phyloP scores from a whole-genome alignment of 2,797 vertebrate species.

The Cynodonichthys magdalenae region DNA sequence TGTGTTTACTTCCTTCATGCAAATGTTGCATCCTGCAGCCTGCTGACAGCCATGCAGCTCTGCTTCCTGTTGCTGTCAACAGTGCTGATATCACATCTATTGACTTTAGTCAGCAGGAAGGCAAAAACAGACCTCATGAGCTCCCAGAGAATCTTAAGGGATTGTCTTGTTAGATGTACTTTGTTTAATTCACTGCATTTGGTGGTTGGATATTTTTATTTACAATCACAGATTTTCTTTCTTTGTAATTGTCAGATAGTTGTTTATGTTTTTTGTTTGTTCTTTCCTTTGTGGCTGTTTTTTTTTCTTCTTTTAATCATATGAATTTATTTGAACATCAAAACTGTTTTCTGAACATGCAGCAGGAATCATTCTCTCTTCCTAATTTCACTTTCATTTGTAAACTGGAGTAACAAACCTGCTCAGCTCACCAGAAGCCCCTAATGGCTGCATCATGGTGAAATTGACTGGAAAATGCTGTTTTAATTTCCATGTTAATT shows the following conservation, averaged over 20 bases:
- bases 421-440: slow-evolving; percentile 73
- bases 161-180: not conserved
- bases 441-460: slow-evolving; percentile 91
- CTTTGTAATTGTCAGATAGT: not conserved
- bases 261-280: not conserved
- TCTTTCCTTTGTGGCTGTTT: slow-evolving; percentile 5
- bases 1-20: slow-evolving; percentile 70
- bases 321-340: slow-evolving; percentile 26
- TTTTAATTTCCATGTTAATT: slow-evolving; percentile 98
- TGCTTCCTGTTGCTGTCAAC: slow-evolving; percentile 71
- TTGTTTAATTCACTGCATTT: not conserved
- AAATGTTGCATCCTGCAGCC: slow-evolving; percentile 62
- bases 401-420: slow-evolving; percentile 63
- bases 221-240: not conserved
- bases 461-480: slow-evolving; percentile 99
- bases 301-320: not conserved
- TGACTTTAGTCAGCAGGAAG: slow-evolving; percentile 52
- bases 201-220: no score
- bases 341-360: slow-evolving; percentile 21
- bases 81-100: slow-evolving; percentile 61
- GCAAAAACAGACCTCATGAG: slow-evolving; percentile 37
- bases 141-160: not conserved
- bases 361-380: slow-evolving; percentile 42
- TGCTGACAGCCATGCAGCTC: slow-evolving; percentile 51
- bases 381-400: slow-evolving; percentile 43